Conservation (phyloP, 2,797 vertebrate genomes). For the Glyptemys insculpta region DNA sequence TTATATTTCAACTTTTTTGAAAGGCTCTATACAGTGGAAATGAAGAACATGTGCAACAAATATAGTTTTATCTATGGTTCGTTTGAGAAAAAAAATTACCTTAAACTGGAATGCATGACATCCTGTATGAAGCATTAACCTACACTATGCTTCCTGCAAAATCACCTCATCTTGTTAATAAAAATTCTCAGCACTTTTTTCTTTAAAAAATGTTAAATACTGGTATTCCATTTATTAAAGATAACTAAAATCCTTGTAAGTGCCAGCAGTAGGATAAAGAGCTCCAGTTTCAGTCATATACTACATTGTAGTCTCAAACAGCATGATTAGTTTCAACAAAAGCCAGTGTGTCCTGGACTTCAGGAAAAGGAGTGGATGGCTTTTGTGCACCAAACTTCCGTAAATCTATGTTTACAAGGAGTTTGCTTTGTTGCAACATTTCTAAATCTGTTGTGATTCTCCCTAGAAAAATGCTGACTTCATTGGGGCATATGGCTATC, state of each 20-base stretch:
- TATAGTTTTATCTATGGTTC: fast-evolving
- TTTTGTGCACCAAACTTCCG: conserved; percentile 73
- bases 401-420: conserved; percentile 77
- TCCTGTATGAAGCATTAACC: not conserved
- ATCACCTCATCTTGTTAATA: not conserved
- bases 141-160: not conserved
- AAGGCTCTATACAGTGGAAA: not conserved
- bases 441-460: conserved; percentile 43
- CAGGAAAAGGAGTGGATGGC: conserved; percentile 81
- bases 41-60: not conserved
- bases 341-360: conserved; percentile 54
- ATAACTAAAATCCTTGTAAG: conserved; percentile 45
- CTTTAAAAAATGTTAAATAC: conserved; percentile 9
- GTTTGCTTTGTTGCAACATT: conserved; percentile 47
- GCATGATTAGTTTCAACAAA: conserved; percentile 37
- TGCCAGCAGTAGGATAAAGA: conserved; percentile 18
- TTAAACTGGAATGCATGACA: not conserved
- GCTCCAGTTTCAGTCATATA: conserved; percentile 22
- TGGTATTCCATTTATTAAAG: conserved; percentile 9
- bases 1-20: not conserved
- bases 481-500: not conserved
- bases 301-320: conserved; percentile 50
- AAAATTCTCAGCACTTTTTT: not conserved
- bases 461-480: not conserved
- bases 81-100: not conserved